Evolutionary conservation across 2,113 vertebrate species (phyloP), one percentile per base, ranked within the genome.

Genomic region (Paracanthobrama guichenoti): DNA sequence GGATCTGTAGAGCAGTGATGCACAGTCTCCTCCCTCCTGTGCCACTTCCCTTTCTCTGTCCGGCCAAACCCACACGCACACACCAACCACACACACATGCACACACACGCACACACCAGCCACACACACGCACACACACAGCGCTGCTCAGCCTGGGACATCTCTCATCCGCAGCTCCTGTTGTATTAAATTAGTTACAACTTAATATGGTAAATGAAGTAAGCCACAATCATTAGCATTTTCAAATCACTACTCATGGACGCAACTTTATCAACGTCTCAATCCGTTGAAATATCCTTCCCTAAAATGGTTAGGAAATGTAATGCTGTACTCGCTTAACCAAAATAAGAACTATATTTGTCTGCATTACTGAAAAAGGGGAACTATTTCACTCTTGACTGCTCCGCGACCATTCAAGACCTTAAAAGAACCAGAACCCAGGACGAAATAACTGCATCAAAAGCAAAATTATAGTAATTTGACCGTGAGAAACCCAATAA

Each of bases 271-370:
- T 84, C 62, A 74, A 28, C 1, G 53, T 46, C 66, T 81, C 24
- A n/a, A 75, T 71, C 60, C 24, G 22, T 69, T 82, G 88, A 93
- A 93, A 86, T 22, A 94, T 94, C 95, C 93, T 96, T 95, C 93
- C 95, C 96, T 94, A 96, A 96, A 96, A 96, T 95, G 94, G 95
- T 95, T 95, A 94, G 94, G 94, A 96, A 96, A 95, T 94, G 93
- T 92, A 92, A 28, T 44, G 85, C 86, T 89, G 90, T 93, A 87
- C 90, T 91, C 91, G 91, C 94, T 93, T 92, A 91, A 93, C 87
- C 88, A 93, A 92, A 94, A 94, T 94, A 91, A 88, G 79, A 88
- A 93, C 95, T 96, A 95, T 95, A 95, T 97, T 95, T 95, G 92
- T 94, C 94, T 92, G 88, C 90, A 92, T 94, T 94, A 94, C 94